A percentile compares a stretch with the other conserved stretches of the same genome.
These are phyloP conservation scores for Otus scops DNA, from an alignment of 2,797 vertebrate genomes.

Conservation along the genomic window DNA sequence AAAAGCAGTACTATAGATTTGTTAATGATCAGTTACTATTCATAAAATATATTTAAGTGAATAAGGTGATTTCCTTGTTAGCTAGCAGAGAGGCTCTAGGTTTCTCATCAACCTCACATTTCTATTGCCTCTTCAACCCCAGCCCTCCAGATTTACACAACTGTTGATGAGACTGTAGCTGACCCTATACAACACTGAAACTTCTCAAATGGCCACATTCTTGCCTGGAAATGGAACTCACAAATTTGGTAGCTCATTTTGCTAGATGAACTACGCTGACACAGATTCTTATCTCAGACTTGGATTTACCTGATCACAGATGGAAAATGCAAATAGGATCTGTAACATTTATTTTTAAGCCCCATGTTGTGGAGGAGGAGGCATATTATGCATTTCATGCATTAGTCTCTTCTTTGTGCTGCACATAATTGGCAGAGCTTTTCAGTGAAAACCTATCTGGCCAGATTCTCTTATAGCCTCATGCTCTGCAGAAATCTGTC, in stretches of 20 bases:
- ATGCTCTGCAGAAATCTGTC: constrained; percentile 7
- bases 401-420: neutral
- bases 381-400: neutral
- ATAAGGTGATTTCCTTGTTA: neutral
- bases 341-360: neutral
- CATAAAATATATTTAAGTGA: neutral
- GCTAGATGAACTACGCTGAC: neutral
- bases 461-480: constrained; percentile 5
- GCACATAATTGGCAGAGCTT: neutral
- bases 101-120: neutral
- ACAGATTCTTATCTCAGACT: neutral
- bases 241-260: neutral
- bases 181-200: neutral
- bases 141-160: neutral
- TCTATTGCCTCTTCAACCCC: neutral
- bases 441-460: neutral
- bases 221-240: neutral
- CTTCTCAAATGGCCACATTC: neutral
- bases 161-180: neutral
- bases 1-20: neutral
- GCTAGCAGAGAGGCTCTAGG: neutral
- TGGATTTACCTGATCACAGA: neutral
- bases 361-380: neutral
- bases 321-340: neutral
- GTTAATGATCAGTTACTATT: neutral